Percentiles rank a stretch among this genome's conserved stretches.
These are phyloP conservation scores for Simalia tracyae DNA, from an alignment of 2,797 vertebrate species.

Conservation along the genomic window DNA sequence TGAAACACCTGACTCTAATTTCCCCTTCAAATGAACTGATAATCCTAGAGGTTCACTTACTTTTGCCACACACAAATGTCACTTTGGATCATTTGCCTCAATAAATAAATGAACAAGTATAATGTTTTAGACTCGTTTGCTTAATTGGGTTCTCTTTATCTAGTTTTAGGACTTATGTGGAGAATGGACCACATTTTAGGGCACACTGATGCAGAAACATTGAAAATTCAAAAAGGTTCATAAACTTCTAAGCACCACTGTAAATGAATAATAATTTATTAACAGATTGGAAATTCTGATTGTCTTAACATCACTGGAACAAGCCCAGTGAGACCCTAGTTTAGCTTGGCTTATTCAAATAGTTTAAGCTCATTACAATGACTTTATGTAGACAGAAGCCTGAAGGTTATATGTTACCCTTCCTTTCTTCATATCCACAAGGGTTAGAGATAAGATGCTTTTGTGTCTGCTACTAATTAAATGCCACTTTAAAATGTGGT, in stretches of 20 bases:
- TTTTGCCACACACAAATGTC: too few species aligned
- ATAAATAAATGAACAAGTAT: not conserved
- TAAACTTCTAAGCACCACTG: not conserved
- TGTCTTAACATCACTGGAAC: not conserved
- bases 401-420: not conserved
- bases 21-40: not conserved
- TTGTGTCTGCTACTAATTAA: not conserved
- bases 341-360: not conserved
- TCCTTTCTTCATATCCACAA: not conserved
- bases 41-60: not conserved
- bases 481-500: not conserved
- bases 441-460: not conserved
- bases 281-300: not conserved
- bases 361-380: not conserved
- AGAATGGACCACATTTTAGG: not conserved
- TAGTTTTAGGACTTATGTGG: not conserved
- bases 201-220: not conserved
- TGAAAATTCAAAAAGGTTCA: not conserved
- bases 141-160: not conserved
- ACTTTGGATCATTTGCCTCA: not conserved
- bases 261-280: not conserved
- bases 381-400: not conserved
- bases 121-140: not conserved
- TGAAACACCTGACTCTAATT: not conserved
- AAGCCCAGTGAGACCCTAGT: not conserved